phyloP scores from a whole-genome alignment of 1,140 invertebrate species.

The Neotoxoptera formosana region DNA sequence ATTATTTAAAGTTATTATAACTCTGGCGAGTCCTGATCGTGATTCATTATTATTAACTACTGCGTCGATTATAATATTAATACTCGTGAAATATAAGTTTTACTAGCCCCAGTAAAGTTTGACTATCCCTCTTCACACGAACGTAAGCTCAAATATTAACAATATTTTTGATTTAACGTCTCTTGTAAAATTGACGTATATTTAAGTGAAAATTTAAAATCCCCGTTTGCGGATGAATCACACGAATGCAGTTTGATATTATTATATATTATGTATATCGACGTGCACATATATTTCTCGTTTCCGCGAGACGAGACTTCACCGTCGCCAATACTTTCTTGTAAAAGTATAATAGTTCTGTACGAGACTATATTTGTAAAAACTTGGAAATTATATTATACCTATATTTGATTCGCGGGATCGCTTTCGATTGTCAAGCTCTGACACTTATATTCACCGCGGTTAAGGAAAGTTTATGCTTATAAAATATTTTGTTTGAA shows the following conservation, averaged over 20 bases:
- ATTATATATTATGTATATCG: neutral
- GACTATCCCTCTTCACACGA: neutral
- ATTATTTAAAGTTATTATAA: too few species aligned
- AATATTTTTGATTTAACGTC: neutral
- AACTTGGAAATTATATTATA: neutral
- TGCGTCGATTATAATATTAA: neutral
- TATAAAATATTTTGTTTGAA: neutral
- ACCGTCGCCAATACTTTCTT: neutral
- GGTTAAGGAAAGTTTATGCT: neutral
- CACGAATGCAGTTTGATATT: neutral
- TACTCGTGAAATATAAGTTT: neutral
- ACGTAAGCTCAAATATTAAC: neutral
- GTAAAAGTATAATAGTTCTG: neutral
- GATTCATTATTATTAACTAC: neutral
- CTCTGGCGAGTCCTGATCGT: neutral
- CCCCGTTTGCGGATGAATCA: neutral
- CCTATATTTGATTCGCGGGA: neutral
- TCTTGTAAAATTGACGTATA: neutral
- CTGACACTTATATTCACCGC: neutral
- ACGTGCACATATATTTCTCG: too few species aligned
- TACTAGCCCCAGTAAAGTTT: neutral
- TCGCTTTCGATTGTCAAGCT: neutral
- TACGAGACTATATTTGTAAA: neutral
- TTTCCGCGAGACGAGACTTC: neutral
- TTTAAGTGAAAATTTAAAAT: neutral